Conservation (phyloP, 2,113 vertebrate species). For the Nothoprocta perdicaria region DNA sequence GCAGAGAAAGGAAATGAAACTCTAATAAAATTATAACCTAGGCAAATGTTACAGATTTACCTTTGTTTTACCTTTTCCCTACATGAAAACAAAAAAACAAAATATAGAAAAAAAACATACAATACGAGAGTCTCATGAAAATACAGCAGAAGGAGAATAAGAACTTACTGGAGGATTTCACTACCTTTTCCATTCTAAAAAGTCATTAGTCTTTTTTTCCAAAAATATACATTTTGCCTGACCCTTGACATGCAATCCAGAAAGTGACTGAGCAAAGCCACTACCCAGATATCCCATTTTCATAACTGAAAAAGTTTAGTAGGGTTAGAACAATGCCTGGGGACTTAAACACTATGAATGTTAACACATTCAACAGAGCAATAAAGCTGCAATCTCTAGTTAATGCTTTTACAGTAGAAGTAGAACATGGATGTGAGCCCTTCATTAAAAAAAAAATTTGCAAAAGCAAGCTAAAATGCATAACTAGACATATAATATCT, state of each 20-base stretch:
- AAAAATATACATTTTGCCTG: not conserved
- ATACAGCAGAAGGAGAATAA: not conserved
- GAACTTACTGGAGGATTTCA: not conserved
- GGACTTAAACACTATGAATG: not conserved
- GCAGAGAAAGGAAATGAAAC: not conserved
- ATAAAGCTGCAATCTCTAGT: not conserved
- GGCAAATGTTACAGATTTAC: not conserved
- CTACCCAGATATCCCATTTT: not conserved
- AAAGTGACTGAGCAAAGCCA: not conserved
- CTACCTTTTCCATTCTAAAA: not conserved
- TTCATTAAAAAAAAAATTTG: conserved; percentile 13
- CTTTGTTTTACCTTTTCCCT: not conserved
- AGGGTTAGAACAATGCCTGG: not conserved
- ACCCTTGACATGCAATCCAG: not conserved
- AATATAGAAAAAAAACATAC: too few relatives aligned
- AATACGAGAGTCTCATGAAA: not conserved
- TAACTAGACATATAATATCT: not conserved
- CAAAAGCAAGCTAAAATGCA: not conserved
- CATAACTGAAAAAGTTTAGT: not conserved
- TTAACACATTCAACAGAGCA: not conserved
- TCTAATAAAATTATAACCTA: not conserved
- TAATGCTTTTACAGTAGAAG: not conserved
- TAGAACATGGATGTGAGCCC: not conserved
- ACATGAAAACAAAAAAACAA: not conserved
- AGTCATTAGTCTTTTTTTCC: not conserved